phyloP scores from a whole-genome alignment of 2,888 invertebrate species.

The Nomada fucata region DNA sequence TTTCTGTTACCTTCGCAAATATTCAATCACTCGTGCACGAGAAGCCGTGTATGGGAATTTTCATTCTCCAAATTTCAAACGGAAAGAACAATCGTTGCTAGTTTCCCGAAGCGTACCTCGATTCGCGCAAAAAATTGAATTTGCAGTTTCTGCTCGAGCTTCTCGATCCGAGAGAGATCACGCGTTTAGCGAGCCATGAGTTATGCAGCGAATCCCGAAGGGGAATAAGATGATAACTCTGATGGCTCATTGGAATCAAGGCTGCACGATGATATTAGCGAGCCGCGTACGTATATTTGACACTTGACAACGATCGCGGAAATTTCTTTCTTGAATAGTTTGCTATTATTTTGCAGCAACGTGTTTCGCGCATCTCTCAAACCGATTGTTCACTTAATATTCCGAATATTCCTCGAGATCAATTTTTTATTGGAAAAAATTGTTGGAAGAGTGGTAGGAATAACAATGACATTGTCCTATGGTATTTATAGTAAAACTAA shows the following conservation, averaged over 20 bases:
- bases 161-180: slow-evolving; percentile 18
- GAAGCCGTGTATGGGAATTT: neutral
- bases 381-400: neutral
- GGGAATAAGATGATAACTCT: slow-evolving; percentile 61
- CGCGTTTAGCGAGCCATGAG: slow-evolving; percentile 51
- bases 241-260: slow-evolving; percentile 65
- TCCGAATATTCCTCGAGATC: neutral
- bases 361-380: neutral
- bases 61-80: neutral
- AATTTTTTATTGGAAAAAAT: neutral
- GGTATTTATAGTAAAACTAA: no score
- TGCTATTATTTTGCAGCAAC: slow-evolving; percentile 21
- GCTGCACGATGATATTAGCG: slow-evolving; percentile 48
- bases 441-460: neutral
- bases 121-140: slow-evolving; percentile 24
- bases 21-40: neutral
- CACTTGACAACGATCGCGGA: slow-evolving; percentile 50
- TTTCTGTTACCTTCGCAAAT: neutral
- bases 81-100: neutral
- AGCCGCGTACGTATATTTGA: slow-evolving; percentile 54
- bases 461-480: no score
- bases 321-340: slow-evolving; percentile 40
- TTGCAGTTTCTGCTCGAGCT: slow-evolving; percentile 13
- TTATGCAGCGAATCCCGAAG: slow-evolving; percentile 57
- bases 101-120: neutral